Evolutionary conservation across 2,113 vertebrate genomes (phyloP).

Genomic region (Salvelinus alpinus): DNA sequence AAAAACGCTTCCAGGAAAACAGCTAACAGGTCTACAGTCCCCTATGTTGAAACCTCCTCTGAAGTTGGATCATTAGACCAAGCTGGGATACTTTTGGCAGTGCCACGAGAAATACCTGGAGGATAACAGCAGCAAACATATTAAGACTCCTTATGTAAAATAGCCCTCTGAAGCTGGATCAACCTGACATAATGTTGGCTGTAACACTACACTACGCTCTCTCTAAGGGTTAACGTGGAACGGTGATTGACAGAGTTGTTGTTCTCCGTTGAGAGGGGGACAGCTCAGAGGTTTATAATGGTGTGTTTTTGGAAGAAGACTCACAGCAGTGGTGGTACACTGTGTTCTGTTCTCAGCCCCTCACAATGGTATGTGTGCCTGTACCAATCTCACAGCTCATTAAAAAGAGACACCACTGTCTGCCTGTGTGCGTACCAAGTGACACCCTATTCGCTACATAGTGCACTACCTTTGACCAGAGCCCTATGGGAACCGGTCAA

Average conservation of each 20-base stretch:
- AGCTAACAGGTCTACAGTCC: no score
- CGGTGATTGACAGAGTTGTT: background rate
- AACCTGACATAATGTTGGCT: background rate
- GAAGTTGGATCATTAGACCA: background rate
- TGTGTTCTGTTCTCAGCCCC: background rate
- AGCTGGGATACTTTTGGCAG: background rate
- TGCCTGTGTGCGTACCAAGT: background rate
- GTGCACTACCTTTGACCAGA: no score
- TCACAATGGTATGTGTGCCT: background rate
- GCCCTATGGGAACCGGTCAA: no score
- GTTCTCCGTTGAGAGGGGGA: background rate
- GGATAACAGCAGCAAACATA: no score
- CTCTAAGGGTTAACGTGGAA: no score
- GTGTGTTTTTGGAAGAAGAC: background rate
- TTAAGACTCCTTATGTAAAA: no score
- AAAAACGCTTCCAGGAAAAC: no score
- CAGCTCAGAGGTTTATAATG: conserved; percentile 9
- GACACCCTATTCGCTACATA: no score
- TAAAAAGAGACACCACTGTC: conserved; percentile 28
- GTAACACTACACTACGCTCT: background rate
- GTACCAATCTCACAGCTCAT: conserved; percentile 16
- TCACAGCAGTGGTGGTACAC: background rate
- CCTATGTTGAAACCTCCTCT: no score
- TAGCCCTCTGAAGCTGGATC: no score
- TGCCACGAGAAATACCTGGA: no score